phyloP scores from a whole-genome alignment of 2,888 invertebrate genomes.

The Amphiduros pacificus region DNA sequence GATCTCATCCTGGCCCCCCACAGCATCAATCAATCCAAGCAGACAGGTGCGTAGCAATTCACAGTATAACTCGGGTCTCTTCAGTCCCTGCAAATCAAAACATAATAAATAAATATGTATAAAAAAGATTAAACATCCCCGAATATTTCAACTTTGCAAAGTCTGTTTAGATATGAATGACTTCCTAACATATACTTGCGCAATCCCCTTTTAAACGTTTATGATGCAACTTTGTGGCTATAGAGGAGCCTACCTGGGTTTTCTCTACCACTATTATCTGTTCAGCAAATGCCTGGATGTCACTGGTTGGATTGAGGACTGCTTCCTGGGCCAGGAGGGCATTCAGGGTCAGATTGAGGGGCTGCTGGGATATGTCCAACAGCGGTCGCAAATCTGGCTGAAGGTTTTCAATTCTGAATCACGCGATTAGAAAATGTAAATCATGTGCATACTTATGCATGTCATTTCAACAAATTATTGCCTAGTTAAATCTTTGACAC shows the following conservation, averaged over 20 bases:
- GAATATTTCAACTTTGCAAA: too few species aligned
- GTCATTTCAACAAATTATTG: too few species aligned
- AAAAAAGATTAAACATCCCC: too few species aligned
- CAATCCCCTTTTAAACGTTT: too few species aligned
- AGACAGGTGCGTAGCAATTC: conserved; percentile 88
- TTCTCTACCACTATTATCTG: conserved; percentile 83
- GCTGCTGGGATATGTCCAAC: conserved; percentile 42
- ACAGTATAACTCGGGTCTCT: conserved; percentile 79
- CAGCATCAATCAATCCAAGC: conserved; percentile 84
- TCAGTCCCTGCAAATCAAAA: conserved; percentile 64
- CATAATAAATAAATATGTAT: too few species aligned
- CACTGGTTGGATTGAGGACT: conserved; percentile 80
- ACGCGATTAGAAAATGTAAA: not conserved
- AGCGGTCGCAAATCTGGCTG: conserved; percentile 6
- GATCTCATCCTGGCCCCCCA: conserved; percentile 81
- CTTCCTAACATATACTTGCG: too few species aligned
- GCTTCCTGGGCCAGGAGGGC: conserved; percentile 79
- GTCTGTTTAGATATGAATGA: too few species aligned
- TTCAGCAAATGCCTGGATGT: conserved; percentile 77
- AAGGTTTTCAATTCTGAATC: not conserved
- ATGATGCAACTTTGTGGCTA: too few species aligned
- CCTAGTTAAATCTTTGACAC: too few species aligned
- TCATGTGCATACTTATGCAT: too few species aligned
- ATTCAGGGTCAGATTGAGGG: conserved; percentile 52
- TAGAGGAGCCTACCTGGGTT: conserved; percentile 72